A percentile compares a stretch with the other conserved stretches of the same genome.
phyloP scores from a whole-genome alignment of 2,113 vertebrate genomes.

The Pygoscelis antarcticus region DNA sequence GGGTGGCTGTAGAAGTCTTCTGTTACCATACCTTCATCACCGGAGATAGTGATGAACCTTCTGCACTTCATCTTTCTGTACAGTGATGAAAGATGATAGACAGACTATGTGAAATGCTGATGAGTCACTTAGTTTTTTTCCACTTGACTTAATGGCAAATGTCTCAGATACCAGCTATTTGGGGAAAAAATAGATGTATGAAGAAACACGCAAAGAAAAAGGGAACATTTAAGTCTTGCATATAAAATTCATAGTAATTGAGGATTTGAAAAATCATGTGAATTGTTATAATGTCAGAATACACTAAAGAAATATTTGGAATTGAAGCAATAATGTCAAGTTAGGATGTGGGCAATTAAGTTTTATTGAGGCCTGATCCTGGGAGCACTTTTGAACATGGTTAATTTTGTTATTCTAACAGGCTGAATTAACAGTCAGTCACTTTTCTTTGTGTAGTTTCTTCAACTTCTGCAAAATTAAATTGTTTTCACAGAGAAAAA shows the following conservation, averaged over 20 bases:
- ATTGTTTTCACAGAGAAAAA: constrained; percentile 82
- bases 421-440: background rate
- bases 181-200: background rate
- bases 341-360: background rate
- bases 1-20: background rate
- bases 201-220: background rate
- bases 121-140: background rate
- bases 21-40: background rate
- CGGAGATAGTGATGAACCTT: background rate
- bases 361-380: background rate
- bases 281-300: background rate
- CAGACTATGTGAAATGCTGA: background rate
- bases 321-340: background rate
- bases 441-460: background rate
- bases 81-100: background rate
- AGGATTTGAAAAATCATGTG: background rate
- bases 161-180: background rate
- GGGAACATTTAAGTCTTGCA: background rate
- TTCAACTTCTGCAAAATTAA: background rate
- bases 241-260: background rate
- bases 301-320: background rate
- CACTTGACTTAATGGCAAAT: background rate
- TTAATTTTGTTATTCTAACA: background rate
- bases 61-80: background rate
- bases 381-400: background rate